Evolutionary conservation across 2,113 vertebrate species (phyloP).

Genomic region (Cricetomys ansorgei): DNA sequence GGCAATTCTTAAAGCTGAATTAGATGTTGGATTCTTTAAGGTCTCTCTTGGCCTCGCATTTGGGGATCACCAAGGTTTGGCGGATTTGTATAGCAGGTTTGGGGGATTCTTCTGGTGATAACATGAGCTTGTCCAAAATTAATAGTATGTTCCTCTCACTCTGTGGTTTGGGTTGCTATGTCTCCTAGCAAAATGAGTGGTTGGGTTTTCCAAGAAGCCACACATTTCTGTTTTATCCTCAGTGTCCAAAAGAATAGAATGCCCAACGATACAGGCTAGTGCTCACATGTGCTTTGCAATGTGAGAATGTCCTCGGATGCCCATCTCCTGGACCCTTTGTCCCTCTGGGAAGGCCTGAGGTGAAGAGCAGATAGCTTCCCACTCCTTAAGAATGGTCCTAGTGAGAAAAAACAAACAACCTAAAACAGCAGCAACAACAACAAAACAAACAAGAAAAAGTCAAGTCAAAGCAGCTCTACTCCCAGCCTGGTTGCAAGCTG

Average conservation of each 20-base stretch:
- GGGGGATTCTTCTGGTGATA: neutral
- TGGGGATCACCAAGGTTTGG: neutral
- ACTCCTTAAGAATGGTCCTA: neutral
- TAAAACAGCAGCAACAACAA: too few relatives aligned
- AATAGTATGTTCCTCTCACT: neutral
- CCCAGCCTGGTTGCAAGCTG: neutral
- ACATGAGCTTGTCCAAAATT: neutral
- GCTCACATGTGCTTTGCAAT: neutral
- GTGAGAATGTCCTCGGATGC: neutral
- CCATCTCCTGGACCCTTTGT: neutral
- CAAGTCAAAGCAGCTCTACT: neutral
- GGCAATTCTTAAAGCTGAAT: neutral
- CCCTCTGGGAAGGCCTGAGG: neutral
- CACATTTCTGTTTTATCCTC: neutral
- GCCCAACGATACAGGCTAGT: neutral
- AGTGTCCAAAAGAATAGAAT: neutral
- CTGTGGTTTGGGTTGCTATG: neutral
- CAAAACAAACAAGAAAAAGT: too few relatives aligned
- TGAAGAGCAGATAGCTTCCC: neutral
- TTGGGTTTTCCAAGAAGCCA: neutral
- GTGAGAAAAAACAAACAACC: neutral
- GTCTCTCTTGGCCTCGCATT: neutral
- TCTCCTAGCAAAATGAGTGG: neutral
- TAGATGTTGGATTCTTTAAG: neutral
- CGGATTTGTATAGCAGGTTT: neutral